Evolutionary conservation across 1,140 invertebrate genomes (phyloP), one percentile per base, ranked within the genome.

Genomic region (Heliconius eleuchia): DNA sequence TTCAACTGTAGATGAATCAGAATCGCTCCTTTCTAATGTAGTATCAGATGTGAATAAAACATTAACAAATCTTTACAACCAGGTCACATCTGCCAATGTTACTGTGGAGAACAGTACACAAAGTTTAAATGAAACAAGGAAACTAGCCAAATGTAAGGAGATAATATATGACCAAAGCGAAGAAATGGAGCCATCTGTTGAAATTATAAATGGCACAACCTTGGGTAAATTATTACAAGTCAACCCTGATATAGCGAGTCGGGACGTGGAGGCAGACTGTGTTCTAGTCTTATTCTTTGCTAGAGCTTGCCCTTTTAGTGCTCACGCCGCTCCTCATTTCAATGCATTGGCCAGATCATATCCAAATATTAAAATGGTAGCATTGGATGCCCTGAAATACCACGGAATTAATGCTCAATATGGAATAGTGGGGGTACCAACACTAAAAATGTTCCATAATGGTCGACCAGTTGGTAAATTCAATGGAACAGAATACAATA

Each of bases 381-480:
- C 98, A 16, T 96, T 99, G 23, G 98, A 99, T 96, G 98, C 98
- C 1, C 96, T 98, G 80, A 96, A 97, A 87, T 97, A 98, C 88
- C 97, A 97, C 83, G 96, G 97, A 71, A 97, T 98, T 50, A 99
- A 99, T 94, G 97, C 98, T 0, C 97, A 98, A 87, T 99, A 98
- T 95, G 98, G 98, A 27, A 98, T 99, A 82, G 97, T 99, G n/a
- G 98, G 98, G 27, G 97, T 99, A 37, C 98, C 98, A 57, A 99
- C 98, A 52, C 91, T 99, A 16, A 96, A 99, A 93, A 95, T 99
- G 76, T 98, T 99, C 86, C 98, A 99, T 89, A 99, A 99, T 95
- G 98, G 98, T 0, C 96, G 97, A 88, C 96, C 98, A 37, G 96
- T 98, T 42, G 97, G 97, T 1, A 98, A 98, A 94, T 99, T 97